Conservation (phyloP, 2,888 invertebrate species). For the Pheosia tremula region DNA sequence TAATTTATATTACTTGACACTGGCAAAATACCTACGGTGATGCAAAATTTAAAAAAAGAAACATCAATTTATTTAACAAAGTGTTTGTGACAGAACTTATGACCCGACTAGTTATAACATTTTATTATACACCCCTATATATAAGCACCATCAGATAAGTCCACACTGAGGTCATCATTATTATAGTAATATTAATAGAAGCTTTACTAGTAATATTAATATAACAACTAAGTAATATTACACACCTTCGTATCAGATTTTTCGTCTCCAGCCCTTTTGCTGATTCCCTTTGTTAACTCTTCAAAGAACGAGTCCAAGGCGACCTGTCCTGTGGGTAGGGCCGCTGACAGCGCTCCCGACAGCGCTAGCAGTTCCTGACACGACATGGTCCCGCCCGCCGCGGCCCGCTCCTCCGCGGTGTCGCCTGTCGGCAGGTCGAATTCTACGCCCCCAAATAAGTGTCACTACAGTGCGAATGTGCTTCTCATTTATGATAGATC, state of each 20-base stretch:
- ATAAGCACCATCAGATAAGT: too few species aligned
- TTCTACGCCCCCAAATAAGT: slow-evolving; percentile 65
- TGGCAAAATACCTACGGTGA: too few species aligned
- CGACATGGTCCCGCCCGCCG: slow-evolving; percentile 87
- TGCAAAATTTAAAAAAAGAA: too few species aligned
- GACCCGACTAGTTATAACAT: too few species aligned
- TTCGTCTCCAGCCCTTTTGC: slow-evolving; percentile 77
- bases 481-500: slow-evolving; percentile 16
- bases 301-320: slow-evolving; percentile 93
- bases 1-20: too few species aligned
- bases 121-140: too few species aligned
- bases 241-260: slow-evolving; percentile 71
- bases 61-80: too few species aligned
- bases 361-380: slow-evolving; percentile 97
- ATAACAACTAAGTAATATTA: neutral
- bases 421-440: slow-evolving; percentile 82
- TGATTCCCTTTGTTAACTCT: slow-evolving; percentile 90
- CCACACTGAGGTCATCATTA: too few species aligned
- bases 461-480: slow-evolving; percentile 51
- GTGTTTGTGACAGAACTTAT: too few species aligned
- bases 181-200: too few species aligned
- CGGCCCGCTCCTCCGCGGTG: slow-evolving; percentile 70
- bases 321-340: slow-evolving; percentile 94
- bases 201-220: too few species aligned
- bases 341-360: slow-evolving; percentile 95